Conservation (phyloP, 2,113 vertebrate species). For the Bothrops jararaca region DNA sequence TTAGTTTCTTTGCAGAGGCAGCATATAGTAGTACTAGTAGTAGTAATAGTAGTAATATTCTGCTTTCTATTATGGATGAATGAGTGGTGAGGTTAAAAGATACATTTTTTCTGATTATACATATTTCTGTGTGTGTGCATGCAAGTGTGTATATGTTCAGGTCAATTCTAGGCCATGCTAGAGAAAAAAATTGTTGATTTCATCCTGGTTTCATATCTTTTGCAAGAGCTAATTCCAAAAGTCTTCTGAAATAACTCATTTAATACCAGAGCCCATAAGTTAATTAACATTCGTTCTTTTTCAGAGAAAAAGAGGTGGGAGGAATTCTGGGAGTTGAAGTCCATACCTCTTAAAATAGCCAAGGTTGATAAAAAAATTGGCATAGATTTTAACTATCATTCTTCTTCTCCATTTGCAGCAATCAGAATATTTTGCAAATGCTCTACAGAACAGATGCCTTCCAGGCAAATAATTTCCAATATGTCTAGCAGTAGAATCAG, state of each 20-base stretch:
- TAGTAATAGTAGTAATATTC: not conserved
- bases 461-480: not conserved
- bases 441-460: not conserved
- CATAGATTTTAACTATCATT: not conserved
- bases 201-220: conserved; percentile 1
- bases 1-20: not conserved
- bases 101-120: not conserved
- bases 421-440: not conserved
- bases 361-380: not conserved
- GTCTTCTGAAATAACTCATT: conserved; percentile 21
- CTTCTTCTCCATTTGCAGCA: not conserved
- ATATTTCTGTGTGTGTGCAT: not conserved
- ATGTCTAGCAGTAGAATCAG: not conserved
- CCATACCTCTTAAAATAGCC: not conserved
- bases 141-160: not conserved
- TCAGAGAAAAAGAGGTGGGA: not conserved
- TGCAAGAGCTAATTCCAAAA: conserved; percentile 16
- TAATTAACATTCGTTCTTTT: not conserved
- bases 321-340: not conserved
- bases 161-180: conserved; percentile 1
- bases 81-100: conserved; percentile 1
- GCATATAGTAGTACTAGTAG: not conserved
- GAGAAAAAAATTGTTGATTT: not conserved
- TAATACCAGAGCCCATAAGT: conserved; percentile 10
- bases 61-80: not conserved